These are phyloP conservation scores for Prunella strophiata DNA, from an alignment of 2,797 vertebrate species.

Conservation along the genomic window DNA sequence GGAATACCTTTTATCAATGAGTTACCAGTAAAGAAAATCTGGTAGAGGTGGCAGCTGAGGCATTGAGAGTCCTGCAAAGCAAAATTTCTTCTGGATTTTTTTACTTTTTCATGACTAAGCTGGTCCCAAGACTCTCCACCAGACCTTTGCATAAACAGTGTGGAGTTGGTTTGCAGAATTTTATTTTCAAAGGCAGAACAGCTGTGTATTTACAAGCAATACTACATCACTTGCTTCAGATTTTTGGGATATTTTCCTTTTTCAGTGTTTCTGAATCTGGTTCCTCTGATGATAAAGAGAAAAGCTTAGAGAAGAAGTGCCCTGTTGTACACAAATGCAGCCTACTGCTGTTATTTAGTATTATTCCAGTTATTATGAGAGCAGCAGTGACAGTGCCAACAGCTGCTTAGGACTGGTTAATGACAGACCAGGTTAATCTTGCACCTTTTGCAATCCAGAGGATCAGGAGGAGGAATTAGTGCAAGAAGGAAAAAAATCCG, in stretches of 20 bases:
- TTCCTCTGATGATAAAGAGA: background rate
- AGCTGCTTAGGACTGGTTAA: background rate
- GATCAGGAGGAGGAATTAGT: background rate
- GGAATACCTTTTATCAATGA: background rate
- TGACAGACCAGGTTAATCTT: background rate
- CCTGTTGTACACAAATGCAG: background rate
- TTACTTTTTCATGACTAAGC: background rate
- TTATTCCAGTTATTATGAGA: background rate
- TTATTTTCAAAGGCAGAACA: background rate
- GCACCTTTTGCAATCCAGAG: background rate
- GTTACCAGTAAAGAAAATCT: background rate
- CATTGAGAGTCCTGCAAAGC: background rate
- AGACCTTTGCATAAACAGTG: fast-evolving
- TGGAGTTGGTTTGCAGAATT: background rate
- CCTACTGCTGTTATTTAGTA: background rate
- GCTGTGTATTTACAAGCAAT: background rate
- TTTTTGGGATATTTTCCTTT: background rate
- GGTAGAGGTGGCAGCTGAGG: background rate
- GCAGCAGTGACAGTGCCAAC: background rate
- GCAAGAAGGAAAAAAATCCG: background rate
- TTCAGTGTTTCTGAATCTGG: background rate
- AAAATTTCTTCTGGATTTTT: background rate
- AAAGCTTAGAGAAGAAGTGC: background rate
- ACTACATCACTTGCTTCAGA: background rate
- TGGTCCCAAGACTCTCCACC: background rate